Evolutionary conservation across 1,140 invertebrate species (phyloP).

Genomic region (Contarinia nasturtii): DNA sequence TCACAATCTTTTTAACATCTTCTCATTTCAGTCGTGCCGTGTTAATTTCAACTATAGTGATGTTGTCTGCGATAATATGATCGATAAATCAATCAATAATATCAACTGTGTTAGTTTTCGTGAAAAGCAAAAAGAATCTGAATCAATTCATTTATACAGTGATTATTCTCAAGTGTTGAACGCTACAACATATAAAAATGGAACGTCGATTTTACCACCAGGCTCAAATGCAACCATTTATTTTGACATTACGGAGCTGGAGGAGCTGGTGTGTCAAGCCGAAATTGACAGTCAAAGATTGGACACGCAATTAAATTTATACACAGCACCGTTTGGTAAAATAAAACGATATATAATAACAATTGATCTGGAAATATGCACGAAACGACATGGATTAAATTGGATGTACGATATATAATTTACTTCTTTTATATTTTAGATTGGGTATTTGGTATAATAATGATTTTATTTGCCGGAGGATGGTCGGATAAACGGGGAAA

Average conservation of each 20-base stretch:
- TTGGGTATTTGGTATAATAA: constrained; percentile 27
- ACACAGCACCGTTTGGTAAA: not conserved
- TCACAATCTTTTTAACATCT: too few relatives aligned
- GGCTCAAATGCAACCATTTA: not conserved
- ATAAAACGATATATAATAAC: too few relatives aligned
- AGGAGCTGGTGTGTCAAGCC: constrained; percentile 19
- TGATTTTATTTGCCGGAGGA: constrained; percentile 36
- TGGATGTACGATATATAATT: too few relatives aligned
- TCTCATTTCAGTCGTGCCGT: constrained; percentile 28
- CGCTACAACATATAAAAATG: constrained; percentile 10
- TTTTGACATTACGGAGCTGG: not conserved
- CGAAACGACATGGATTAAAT: too few relatives aligned
- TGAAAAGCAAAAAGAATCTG: constrained; percentile 22
- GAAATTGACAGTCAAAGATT: constrained; percentile 33
- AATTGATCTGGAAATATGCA: too few relatives aligned
- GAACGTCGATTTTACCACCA: not conserved
- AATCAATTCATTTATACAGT: not conserved
- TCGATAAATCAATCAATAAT: constrained; percentile 18
- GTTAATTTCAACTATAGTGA: constrained; percentile 35
- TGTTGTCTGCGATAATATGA: constrained; percentile 34
- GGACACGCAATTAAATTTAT: constrained; percentile 21
- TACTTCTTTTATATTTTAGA: not conserved
- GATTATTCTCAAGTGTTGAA: constrained; percentile 10
- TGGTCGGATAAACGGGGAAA: constrained; percentile 35
- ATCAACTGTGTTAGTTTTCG: constrained; percentile 18